Evolutionary conservation across 1,140 invertebrate species (phyloP), one percentile per base, ranked within the genome.

Genomic region (Lerema accius): DNA sequence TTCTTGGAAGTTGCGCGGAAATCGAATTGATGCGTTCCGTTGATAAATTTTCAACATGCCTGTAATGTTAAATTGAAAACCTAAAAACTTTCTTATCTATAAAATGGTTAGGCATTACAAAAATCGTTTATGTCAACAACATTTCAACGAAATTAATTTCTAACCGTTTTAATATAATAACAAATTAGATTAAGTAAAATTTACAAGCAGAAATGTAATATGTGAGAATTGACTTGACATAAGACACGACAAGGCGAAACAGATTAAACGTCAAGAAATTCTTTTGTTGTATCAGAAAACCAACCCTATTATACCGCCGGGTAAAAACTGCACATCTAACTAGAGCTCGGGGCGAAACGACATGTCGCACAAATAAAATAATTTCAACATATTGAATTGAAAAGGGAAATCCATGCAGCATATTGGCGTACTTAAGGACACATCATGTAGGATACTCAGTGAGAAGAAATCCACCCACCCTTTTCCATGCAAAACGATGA

Each of bases 341-440:
- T 37, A 37, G 32, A 37, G 15, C 14, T 11, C 7, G 16, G 40
- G 19, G 14, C 19, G 39, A 1, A 4, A 4, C 53, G 40, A 11
- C 39, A 45, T 45, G 53, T n/a, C 26, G 23, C 53, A 26, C 53
- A 45, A 58, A 58, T 58, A 58, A 58, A 58, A 58, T 45, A 58
- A 58, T 61, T 61, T 39, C 58, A 11, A 61, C 45, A 40, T 46
- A 60, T 50, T 61, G 45, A 42, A 39, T 48, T 14, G 15, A 42
- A 56, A 58, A 64, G 37, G 51, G 37, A 42, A 64, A 45, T 49
- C 51, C 32, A 56, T 39, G 43, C 23, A 56, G 4, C 62, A 56
- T 58, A 64, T 64, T 64, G 53, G 62, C 51, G 40, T 58, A 19
- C 51, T 58, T 49, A 64, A 64, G 51, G 53, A 40, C 51, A 64